Percentiles rank a stretch among this genome's conserved stretches.
Evolutionary conservation across 2,888 invertebrate genomes (phyloP).

Genomic region (Drosophila mettleri): DNA sequence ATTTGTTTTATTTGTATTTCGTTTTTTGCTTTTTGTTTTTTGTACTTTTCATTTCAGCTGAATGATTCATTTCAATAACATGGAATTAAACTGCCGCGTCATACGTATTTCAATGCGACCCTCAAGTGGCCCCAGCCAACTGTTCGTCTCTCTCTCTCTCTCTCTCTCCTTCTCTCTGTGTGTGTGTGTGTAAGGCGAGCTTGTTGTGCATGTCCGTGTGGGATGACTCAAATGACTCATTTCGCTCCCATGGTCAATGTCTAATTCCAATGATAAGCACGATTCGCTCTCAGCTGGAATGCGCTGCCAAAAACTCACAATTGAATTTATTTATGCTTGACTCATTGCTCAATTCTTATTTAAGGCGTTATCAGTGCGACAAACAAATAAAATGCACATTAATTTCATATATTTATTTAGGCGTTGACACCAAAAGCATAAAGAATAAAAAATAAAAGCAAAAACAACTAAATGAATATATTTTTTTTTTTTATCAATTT

Average conservation of each 20-base stretch:
- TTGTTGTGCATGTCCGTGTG: slow-evolving; percentile 57
- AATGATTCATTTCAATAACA: slow-evolving; percentile 65
- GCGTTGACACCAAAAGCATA: slow-evolving; percentile 20
- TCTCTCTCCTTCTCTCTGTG: slow-evolving; percentile 4
- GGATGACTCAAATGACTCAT: slow-evolving; percentile 47
- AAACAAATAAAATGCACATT: slow-evolving; percentile 28
- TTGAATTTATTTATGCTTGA: slow-evolving; percentile 13
- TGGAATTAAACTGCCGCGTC: slow-evolving; percentile 69
- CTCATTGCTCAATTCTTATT: slow-evolving; percentile 27
- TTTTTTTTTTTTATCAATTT: slow-evolving; percentile 40
- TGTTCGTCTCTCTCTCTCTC: not conserved
- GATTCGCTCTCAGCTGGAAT: slow-evolving; percentile 34
- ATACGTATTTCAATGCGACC: slow-evolving; percentile 54
- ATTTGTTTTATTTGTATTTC: slow-evolving; percentile 10
- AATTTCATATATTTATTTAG: slow-evolving; percentile 30
- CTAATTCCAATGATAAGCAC: slow-evolving; percentile 62
- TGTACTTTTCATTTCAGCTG: slow-evolving; percentile 55
- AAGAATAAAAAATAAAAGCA: not conserved
- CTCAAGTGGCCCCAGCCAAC: slow-evolving; percentile 38
- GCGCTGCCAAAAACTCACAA: not conserved
- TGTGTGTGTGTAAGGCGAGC: slow-evolving; percentile 51
- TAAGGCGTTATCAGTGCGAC: slow-evolving; percentile 27
- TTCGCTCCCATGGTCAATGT: slow-evolving; percentile 44
- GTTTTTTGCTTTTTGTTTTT: slow-evolving; percentile 13
- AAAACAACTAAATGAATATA: not conserved